These are phyloP conservation scores for Poecile atricapillus DNA, from an alignment of 2,113 vertebrate species.

Conservation along the genomic window DNA sequence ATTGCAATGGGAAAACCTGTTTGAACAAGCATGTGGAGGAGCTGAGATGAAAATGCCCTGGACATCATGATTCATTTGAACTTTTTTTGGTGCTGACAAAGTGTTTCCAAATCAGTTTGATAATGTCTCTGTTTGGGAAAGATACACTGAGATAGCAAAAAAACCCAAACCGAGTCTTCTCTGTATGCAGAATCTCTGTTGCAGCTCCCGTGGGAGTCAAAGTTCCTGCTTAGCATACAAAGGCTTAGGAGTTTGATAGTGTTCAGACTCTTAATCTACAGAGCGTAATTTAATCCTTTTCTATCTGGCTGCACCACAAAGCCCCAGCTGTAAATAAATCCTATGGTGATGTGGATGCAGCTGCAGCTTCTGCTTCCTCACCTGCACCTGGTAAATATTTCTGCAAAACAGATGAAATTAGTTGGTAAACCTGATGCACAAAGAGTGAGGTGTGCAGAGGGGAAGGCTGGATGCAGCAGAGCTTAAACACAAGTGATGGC, in stretches of 20 bases:
- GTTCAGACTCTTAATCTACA: constrained; percentile 71
- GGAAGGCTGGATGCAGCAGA: background rate
- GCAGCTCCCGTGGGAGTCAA: constrained; percentile 40
- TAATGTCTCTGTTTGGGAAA: constrained; percentile 16
- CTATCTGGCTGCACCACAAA: constrained; percentile 51
- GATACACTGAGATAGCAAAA: constrained; percentile 42
- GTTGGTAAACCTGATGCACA: background rate
- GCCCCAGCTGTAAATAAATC: constrained; percentile 63
- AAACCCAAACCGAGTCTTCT: background rate
- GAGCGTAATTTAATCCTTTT: constrained; percentile 73
- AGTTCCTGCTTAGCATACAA: constrained; percentile 73
- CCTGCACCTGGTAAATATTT: constrained; percentile 42
- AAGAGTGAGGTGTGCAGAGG: background rate
- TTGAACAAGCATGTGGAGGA: background rate
- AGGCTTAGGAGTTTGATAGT: constrained; percentile 69
- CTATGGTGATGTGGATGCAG: constrained; percentile 5
- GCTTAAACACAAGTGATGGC: constrained; percentile 34
- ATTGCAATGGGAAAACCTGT: background rate
- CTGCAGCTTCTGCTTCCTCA: constrained; percentile 50
- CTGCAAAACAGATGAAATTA: constrained; percentile 53
- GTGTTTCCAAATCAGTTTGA: constrained; percentile 18
- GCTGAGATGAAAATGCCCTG: background rate
- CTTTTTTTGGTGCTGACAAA: background rate
- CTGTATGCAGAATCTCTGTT: constrained; percentile 27
- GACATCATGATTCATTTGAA: background rate